Conservation (phyloP, 2,888 invertebrate genomes). For the Microplitis deprimator region DNA sequence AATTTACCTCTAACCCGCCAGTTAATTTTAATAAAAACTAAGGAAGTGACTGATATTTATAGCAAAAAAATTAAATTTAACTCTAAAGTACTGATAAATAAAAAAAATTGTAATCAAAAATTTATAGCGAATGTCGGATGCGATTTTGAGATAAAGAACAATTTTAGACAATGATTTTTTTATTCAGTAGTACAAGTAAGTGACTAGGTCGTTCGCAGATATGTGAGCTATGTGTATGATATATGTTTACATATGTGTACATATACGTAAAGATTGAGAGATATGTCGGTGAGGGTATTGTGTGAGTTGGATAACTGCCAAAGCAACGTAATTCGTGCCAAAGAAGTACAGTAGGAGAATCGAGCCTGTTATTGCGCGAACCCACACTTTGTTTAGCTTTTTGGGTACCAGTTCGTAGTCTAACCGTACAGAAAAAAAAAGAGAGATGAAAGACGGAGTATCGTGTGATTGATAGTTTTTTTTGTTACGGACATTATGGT, state of each 20-base stretch:
- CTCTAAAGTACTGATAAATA: too few species aligned
- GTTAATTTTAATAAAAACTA: too few species aligned
- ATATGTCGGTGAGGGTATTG: not conserved
- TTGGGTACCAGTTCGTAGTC: not conserved
- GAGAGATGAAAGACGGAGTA: not conserved
- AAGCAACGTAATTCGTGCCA: not conserved
- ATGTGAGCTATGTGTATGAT: not conserved
- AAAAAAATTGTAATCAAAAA: too few species aligned
- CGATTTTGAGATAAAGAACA: not conserved
- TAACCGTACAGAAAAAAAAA: not conserved
- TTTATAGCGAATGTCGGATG: not conserved
- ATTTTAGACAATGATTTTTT: not conserved
- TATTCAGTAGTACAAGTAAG: not conserved
- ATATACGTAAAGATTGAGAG: not conserved
- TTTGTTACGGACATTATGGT: not conserved
- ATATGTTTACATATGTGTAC: not conserved
- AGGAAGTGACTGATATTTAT: too few species aligned
- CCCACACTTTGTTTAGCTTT: not conserved
- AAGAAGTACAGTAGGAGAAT: not conserved
- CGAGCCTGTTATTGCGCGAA: not conserved
- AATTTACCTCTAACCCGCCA: too few species aligned
- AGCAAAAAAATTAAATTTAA: too few species aligned
- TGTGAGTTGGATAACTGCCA: not conserved
- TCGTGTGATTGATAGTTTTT: not conserved
- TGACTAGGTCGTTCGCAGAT: not conserved